Conservation (phyloP, 1,140 invertebrate genomes). For the Eufriesea mexicana region DNA sequence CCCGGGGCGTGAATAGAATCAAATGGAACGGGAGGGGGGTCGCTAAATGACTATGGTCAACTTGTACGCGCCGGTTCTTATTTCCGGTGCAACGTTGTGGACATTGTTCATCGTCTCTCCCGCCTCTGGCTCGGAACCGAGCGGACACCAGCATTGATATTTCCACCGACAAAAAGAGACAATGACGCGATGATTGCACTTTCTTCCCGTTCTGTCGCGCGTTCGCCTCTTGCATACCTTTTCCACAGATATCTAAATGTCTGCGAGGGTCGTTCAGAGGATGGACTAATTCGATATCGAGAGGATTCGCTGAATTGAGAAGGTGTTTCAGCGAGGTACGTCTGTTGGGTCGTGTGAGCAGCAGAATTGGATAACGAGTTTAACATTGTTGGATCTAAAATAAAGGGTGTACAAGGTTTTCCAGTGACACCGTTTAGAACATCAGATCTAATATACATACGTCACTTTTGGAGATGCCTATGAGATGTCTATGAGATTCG, state of each 20-base stretch:
- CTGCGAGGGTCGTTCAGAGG: background rate
- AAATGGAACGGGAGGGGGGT: constrained; percentile 66
- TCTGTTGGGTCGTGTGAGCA: too few species aligned
- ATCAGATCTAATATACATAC: too few species aligned
- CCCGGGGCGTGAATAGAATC: constrained; percentile 67
- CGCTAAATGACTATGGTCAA: constrained; percentile 71
- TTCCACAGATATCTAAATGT: background rate
- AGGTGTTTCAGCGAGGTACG: too few species aligned
- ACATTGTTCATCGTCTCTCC: constrained; percentile 64
- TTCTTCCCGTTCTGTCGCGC: background rate
- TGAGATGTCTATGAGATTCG: too few species aligned
- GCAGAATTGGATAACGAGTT: too few species aligned
- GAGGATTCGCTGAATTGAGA: too few species aligned
- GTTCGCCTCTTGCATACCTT: background rate
- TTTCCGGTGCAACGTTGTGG: constrained; percentile 67
- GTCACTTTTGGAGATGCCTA: too few species aligned
- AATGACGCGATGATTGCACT: constrained; percentile 13
- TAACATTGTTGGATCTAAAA: too few species aligned
- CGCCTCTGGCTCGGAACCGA: background rate
- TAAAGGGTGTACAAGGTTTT: too few species aligned
- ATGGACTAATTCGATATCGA: too few species aligned
- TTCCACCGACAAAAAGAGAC: constrained; percentile 13
- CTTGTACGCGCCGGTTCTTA: constrained; percentile 71
- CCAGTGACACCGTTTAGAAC: too few species aligned
- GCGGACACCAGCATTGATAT: background rate